Evolutionary conservation across 2,113 vertebrate genomes (phyloP), one percentile per base, ranked within the genome.

Genomic region (Gnathonemus echidnorhynchus): DNA sequence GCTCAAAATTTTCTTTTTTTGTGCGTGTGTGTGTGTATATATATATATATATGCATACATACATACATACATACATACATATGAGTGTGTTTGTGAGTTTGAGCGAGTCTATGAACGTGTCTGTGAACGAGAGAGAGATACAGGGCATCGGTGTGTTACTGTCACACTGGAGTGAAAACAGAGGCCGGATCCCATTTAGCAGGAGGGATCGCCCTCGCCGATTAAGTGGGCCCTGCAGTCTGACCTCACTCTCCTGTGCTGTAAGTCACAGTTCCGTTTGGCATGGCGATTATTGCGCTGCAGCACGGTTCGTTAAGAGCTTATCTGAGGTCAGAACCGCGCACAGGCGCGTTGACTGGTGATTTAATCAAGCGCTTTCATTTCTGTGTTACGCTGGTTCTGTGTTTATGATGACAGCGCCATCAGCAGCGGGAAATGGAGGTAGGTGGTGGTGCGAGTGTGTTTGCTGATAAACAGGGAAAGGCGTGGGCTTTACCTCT

Each of bases 381-480:
- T 39, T 80, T 80, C 35, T 42, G 13, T 42, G 31, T 80, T 39
- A 42, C 74, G 31, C 74, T 42, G 4, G 5, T 17, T 80, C 74
- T 80, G 74, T 80, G 35, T 80, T 39, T 80, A 80, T 80, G 74
- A 80, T 80, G 35, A 80, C 74, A 48, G 39, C 0, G 19, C 24
- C 39, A 46, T 85, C 45, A 85, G 1, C 42, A 48, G 42, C 3
- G 19, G 83, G 21, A 42, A 85, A 48, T 85, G 83, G 45, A n/a
- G 21, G 45, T 48, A 21, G 7, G 83, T 48, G 83, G 19, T 48
- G 83, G 45, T 48, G 83, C 39, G 83, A 11, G 83, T 85, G 80
- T 91, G 93, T 93, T 90, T 85, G 83, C 45, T 85, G 45, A 46
- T 48, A 46, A 85, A 85, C 80, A 85, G 21, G 39, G 15, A 85